Evolutionary conservation across 2,113 vertebrate genomes (phyloP).

Genomic region (Phalacrocorax aristotelis): DNA sequence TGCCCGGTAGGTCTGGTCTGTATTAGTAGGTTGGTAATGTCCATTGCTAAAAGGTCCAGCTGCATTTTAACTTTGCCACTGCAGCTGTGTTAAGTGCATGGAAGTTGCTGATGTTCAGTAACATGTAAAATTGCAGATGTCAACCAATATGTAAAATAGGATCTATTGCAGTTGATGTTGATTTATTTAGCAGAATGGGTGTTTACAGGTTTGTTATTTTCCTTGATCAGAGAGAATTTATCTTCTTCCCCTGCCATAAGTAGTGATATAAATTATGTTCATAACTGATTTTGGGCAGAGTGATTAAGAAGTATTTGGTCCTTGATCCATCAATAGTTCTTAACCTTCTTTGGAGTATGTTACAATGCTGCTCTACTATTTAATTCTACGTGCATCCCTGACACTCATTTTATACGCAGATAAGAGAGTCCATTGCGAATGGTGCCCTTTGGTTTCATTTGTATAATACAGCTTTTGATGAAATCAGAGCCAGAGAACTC

Average conservation of each 20-base stretch:
- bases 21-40: background rate
- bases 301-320: background rate
- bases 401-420: background rate
- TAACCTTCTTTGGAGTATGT: background rate
- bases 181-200: background rate
- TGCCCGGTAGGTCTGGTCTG: background rate
- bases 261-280: background rate
- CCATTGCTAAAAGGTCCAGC: background rate
- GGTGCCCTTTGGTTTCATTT: background rate
- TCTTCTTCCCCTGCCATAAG: background rate
- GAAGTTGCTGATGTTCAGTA: background rate
- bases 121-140: background rate
- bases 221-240: background rate
- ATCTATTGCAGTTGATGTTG: background rate
- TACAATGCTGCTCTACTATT: background rate
- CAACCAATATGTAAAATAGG: background rate
- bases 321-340: background rate
- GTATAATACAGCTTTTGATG: background rate
- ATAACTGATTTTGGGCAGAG: background rate
- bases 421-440: background rate
- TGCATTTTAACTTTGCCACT: background rate
- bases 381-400: background rate
- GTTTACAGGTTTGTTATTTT: background rate
- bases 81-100: accelerated
- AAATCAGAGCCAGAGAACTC: background rate